These are phyloP conservation scores for Battus philenor DNA, from an alignment of 1,140 invertebrate species.

Conservation along the genomic window DNA sequence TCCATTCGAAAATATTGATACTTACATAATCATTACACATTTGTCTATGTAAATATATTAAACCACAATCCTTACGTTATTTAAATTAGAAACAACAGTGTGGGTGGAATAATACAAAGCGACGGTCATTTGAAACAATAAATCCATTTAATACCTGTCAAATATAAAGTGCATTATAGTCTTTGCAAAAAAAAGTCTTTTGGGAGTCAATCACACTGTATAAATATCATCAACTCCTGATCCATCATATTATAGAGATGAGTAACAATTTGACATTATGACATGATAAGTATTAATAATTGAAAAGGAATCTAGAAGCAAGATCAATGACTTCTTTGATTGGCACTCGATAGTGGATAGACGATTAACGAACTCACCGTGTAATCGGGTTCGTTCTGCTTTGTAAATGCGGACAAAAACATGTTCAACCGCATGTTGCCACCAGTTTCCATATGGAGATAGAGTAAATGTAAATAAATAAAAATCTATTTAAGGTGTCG, in stretches of 20 bases:
- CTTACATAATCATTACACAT: no score
- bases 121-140: background rate
- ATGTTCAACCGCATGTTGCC: constrained; percentile 16
- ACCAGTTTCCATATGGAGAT: constrained; percentile 17
- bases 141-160: constrained; percentile 10
- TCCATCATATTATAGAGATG: background rate
- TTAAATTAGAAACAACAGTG: no score
- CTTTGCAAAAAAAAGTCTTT: background rate
- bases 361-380: constrained; percentile 21
- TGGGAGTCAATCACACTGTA: no score
- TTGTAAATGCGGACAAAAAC: constrained; percentile 19
- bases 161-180: constrained; percentile 2
- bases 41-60: no score
- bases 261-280: background rate
- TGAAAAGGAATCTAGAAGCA: background rate
- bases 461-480: constrained; percentile 7
- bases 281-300: background rate
- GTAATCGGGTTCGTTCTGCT: constrained; percentile 16
- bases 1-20: no score
- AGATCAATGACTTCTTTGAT: constrained; percentile 24
- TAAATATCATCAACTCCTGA: background rate
- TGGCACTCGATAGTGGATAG: constrained; percentile 15
- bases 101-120: no score
- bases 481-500: no score
- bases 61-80: no score